Evolutionary conservation across 2,888 invertebrate species (phyloP), one percentile per base, ranked within the genome.

Genomic region (Ochropleura plecta): DNA sequence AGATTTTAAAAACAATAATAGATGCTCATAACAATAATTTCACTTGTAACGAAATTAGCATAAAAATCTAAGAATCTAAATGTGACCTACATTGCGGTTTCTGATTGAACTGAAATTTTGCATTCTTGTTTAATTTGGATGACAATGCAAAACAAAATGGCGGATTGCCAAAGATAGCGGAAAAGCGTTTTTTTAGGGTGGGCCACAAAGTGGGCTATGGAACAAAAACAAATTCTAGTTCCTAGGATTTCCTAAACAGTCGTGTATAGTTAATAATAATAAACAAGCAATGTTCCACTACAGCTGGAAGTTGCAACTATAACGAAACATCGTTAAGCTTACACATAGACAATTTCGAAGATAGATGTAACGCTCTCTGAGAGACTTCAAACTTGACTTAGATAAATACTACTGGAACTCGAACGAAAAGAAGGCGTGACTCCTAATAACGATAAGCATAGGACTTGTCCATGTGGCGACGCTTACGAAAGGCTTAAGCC

Each of bases 261-360:
- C 12, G 44, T 18, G 10, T 12, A 16, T 55, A 14, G n/a, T 55
- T 62, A 62, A 55, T 78, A 44, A 51, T 20, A 76, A 78, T 71
- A 63, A 46, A 57, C 63, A 57, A 64, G 57, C 16, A 14, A 14
- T 46, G 16, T 51, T 49, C 20, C 14, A 57, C 51, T 72, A 9
- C 76, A 79, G 46, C 40, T 49, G 49, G 51, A 48, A 64, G 20
- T 71, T 57, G 63, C 70, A 77, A 42, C 63, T 14, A 40, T 44
- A 70, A 76, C 49, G 49, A 77, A 79, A 71, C 62, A 70, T 14
- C 71, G 62, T 70, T 55, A 63, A 55, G 62, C 62, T 63, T 69
- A 70, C 76, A 78, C 63, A 76, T 40, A 59, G 51, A 77, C 72
- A 79, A 77, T 77, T 77, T 77, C 16, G 51, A 59, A 55, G 64